A percentile compares a stretch with the other conserved stretches of the same genome.
Evolutionary conservation across 1,140 invertebrate genomes (phyloP).

Genomic region (Lethrus apterus): DNA sequence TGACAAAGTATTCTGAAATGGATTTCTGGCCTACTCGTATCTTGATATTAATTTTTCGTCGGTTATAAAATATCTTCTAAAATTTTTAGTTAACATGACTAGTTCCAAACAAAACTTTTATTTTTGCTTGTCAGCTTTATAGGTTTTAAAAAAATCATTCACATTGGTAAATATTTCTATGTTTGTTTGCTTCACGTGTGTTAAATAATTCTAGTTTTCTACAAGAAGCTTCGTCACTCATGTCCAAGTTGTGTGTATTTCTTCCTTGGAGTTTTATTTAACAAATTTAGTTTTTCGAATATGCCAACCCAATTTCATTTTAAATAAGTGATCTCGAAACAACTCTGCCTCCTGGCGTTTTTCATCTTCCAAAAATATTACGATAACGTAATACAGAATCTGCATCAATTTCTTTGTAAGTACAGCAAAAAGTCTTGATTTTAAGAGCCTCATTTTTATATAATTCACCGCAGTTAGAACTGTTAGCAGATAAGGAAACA

Average conservation of each 20-base stretch:
- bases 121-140: conserved; percentile 1
- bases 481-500: too few species aligned
- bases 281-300: conserved; percentile 3
- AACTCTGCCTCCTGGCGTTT: too few species aligned
- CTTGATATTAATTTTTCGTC: conserved; percentile 2
- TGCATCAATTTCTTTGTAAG: too few species aligned
- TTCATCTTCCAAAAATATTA: too few species aligned
- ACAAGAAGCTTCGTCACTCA: conserved; percentile 6
- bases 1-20: conserved; percentile 4
- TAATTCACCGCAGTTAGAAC: too few species aligned
- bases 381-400: too few species aligned
- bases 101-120: conserved; percentile 8
- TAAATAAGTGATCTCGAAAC: too few species aligned
- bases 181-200: too few species aligned
- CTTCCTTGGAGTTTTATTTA: conserved; percentile 5
- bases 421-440: too few species aligned
- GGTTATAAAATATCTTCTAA: conserved; percentile 7
- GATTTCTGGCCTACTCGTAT: conserved; percentile 4
- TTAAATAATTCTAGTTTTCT: conserved; percentile 5
- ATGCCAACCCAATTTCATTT: too few species aligned
- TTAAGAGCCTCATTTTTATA: too few species aligned
- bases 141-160: conserved; percentile 5
- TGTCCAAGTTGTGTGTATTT: conserved; percentile 7
- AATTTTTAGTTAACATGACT: conserved; percentile 4
- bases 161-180: conserved; percentile 6